These are phyloP conservation scores for Acridotheres tristis DNA, from an alignment of 2,797 vertebrate species.

Conservation along the genomic window DNA sequence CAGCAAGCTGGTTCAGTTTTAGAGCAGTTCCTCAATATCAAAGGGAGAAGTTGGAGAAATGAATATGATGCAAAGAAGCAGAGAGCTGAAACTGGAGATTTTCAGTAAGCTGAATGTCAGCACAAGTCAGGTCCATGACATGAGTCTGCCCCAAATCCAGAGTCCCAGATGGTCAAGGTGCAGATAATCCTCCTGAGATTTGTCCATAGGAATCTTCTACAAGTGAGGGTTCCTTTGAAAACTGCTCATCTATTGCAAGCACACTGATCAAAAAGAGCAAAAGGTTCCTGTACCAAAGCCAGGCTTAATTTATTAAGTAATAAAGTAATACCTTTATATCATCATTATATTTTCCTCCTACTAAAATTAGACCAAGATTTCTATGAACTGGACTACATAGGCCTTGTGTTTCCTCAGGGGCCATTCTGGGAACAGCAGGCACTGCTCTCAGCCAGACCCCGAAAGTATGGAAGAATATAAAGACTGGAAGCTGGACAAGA, in stretches of 20 bases:
- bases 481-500: background rate
- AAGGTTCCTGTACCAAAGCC: background rate
- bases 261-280: background rate
- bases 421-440: background rate
- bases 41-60: conserved; percentile 30
- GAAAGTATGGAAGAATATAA: background rate
- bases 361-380: background rate
- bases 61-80: background rate
- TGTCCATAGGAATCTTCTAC: background rate
- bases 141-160: background rate
- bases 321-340: background rate
- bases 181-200: background rate
- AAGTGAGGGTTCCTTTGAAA: background rate
- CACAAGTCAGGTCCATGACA: background rate
- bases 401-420: background rate
- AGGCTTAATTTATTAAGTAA: background rate
- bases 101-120: background rate
- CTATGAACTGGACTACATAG: background rate
- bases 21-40: conserved; percentile 3
- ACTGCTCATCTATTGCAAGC: background rate
- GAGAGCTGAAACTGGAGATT: background rate
- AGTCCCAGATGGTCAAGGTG: background rate
- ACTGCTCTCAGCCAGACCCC: background rate
- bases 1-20: conserved; percentile 8
- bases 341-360: background rate